These are phyloP conservation scores for Laodelphax striatellus DNA, from an alignment of 1,140 invertebrate species.

Conservation along the genomic window DNA sequence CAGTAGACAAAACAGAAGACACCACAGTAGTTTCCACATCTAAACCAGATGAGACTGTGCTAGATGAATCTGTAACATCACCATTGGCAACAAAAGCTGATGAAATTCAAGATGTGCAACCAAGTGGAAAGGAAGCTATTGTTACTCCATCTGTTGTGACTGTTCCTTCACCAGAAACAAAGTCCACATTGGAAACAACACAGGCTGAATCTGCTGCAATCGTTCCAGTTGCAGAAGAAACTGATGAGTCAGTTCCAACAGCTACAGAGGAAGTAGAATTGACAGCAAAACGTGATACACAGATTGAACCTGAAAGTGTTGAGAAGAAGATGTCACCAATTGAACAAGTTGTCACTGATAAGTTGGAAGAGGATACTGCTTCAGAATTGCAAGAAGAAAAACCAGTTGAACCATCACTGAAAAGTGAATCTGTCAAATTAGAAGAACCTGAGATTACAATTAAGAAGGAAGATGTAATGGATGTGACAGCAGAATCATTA, in stretches of 20 bases:
- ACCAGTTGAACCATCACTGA: too few relatives aligned
- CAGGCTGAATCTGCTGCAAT: not conserved
- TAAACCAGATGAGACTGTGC: not conserved
- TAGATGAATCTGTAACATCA: not conserved
- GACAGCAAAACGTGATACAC: not conserved
- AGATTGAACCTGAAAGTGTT: not conserved
- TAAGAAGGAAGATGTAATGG: too few relatives aligned
- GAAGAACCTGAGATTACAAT: too few relatives aligned
- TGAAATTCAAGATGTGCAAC: not conserved
- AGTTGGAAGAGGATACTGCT: too few relatives aligned
- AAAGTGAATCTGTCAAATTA: too few relatives aligned
- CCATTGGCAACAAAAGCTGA: not conserved
- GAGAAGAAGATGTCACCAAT: not conserved
- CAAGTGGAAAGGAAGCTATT: not conserved
- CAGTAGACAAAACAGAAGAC: not conserved
- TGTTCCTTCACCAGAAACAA: not conserved
- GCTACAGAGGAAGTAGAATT: not conserved
- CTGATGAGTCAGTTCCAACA: not conserved
- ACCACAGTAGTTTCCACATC: not conserved
- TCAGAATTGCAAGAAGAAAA: too few relatives aligned
- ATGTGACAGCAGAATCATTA: too few relatives aligned
- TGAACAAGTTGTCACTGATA: too few relatives aligned
- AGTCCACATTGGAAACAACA: not conserved
- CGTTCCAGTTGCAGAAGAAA: not conserved
- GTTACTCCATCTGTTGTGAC: not conserved